A percentile compares a stretch with the other conserved stretches of the same genome.
phyloP scores from a whole-genome alignment of 2,797 vertebrate species.

The Coregonus suidteri region DNA sequence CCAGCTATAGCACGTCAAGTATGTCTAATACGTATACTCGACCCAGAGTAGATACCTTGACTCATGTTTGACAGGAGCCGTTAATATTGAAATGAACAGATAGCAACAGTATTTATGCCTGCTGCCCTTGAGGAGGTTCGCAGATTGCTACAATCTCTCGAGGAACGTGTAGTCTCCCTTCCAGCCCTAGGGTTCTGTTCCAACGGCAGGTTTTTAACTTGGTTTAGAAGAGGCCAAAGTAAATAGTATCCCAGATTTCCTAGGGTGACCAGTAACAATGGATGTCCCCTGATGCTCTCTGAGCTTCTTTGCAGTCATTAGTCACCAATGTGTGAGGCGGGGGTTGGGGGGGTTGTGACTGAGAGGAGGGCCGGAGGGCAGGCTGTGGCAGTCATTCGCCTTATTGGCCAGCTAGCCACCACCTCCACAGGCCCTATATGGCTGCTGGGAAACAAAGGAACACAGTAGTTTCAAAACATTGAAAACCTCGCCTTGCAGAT shows the following conservation, averaged over 20 bases:
- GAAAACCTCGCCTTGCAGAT: background rate
- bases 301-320: background rate
- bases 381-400: background rate
- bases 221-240: background rate
- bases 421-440: background rate
- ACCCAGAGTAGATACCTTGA: no score
- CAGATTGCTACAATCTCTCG: no score
- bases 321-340: constrained; percentile 2
- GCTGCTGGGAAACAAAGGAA: background rate
- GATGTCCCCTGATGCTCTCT: background rate
- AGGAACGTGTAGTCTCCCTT: no score
- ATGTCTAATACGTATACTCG: no score
- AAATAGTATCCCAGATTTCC: background rate
- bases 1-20: no score
- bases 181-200: no score
- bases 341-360: background rate
- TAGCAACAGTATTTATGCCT: no score
- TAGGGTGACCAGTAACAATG: background rate
- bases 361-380: background rate
- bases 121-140: no score
- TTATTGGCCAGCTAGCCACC: constrained; percentile 4
- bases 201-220: background rate
- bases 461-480: background rate
- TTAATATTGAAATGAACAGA: no score
- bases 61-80: no score